Percentiles rank a stretch among this genome's conserved stretches.
phyloP scores from a whole-genome alignment of 2,113 vertebrate species.

The Neoarius graeffei region DNA sequence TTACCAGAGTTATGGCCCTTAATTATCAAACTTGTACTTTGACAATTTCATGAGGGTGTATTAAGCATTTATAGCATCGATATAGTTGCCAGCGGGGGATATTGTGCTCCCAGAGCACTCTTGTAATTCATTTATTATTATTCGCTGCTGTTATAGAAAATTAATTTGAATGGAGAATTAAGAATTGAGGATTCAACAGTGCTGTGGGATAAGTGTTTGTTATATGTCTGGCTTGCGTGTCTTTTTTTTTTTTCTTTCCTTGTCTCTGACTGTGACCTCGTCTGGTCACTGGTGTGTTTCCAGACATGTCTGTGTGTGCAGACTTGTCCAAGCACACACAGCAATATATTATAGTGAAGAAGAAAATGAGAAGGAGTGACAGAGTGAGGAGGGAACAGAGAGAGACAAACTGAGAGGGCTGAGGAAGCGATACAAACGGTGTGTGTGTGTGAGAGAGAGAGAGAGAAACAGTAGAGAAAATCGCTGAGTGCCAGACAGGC shows the following conservation, averaged over 20 bases:
- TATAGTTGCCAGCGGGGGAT: too few species aligned
- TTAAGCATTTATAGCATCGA: too few species aligned
- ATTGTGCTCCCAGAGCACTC: too few species aligned
- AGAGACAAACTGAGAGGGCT: not conserved
- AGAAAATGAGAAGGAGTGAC: not conserved
- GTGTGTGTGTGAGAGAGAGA: not conserved
- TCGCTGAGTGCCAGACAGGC: conserved; percentile 34
- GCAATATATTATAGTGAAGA: conserved; percentile 15
- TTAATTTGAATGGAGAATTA: not conserved
- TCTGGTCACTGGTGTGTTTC: conserved; percentile 39
- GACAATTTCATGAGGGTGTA: too few species aligned
- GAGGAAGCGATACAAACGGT: not conserved
- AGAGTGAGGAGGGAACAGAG: not conserved
- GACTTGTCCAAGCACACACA: conserved; percentile 26
- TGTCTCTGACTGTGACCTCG: conserved; percentile 25
- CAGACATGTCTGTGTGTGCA: conserved; percentile 15
- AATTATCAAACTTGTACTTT: too few species aligned
- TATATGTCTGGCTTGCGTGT: not conserved
- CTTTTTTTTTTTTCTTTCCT: not conserved
- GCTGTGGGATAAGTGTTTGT: not conserved
- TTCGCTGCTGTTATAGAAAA: not conserved
- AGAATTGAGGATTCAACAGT: not conserved
- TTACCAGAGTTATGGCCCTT: too few species aligned
- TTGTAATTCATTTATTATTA: not conserved
- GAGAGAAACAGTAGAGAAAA: not conserved